phyloP scores from a whole-genome alignment of 2,888 invertebrate genomes.

The Cancer borealis region DNA sequence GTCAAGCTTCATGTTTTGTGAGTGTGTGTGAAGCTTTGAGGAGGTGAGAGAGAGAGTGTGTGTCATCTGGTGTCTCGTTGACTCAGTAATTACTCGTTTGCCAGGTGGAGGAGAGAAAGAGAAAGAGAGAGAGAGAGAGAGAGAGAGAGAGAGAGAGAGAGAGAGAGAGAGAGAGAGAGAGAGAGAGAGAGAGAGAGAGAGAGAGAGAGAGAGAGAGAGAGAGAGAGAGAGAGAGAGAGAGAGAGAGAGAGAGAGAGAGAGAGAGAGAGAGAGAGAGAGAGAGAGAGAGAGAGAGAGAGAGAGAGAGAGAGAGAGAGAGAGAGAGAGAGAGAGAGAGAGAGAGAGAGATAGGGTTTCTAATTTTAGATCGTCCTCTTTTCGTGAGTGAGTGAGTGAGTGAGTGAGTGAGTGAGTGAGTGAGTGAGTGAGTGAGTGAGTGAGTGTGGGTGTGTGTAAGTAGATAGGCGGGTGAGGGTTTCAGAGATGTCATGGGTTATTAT shows the following conservation, averaged over 20 bases:
- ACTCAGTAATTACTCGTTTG: too few relatives aligned
- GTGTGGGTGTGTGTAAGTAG: background rate
- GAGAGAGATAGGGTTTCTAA: background rate
- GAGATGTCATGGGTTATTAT: background rate
- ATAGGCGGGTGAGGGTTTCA: background rate
- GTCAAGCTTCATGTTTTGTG: too few relatives aligned
- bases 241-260: too few relatives aligned
- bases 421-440: conserved; percentile 16
- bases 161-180: background rate
- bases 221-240: too few relatives aligned
- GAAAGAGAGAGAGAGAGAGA: background rate
- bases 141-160: background rate
- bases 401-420: background rate
- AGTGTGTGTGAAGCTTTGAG: too few relatives aligned
- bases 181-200: background rate
- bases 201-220: background rate
- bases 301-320: too few relatives aligned
- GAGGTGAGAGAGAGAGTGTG: too few relatives aligned
- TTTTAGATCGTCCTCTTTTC: background rate
- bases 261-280: too few relatives aligned
- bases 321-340: background rate
- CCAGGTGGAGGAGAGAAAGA: too few relatives aligned
- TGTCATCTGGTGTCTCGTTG: too few relatives aligned
- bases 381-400: background rate
- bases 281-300: too few relatives aligned